phyloP scores from a whole-genome alignment of 2,797 vertebrate species.

The Anguilla marmorata region DNA sequence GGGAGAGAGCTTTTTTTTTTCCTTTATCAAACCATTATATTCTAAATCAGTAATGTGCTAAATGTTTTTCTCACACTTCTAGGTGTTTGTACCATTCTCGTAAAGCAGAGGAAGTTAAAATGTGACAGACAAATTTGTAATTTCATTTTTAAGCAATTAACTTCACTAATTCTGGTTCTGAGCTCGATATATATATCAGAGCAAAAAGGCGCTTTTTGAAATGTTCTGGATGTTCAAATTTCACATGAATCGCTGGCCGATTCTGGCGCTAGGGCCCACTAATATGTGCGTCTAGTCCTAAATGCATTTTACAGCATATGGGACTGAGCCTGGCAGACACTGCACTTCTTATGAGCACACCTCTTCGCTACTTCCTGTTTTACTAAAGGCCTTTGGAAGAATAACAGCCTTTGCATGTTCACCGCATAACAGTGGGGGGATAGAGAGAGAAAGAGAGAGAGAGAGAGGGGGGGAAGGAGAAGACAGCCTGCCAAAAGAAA shows the following conservation, averaged over 20 bases:
- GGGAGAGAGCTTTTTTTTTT: too few relatives aligned
- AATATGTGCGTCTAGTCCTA: background rate
- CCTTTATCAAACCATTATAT: too few relatives aligned
- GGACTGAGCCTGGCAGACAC: conserved; percentile 1
- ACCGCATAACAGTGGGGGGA: conserved; percentile 7
- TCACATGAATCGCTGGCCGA: background rate
- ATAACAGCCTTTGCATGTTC: conserved; percentile 19
- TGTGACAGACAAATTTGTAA: background rate
- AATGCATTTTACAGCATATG: background rate
- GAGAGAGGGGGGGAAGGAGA: background rate
- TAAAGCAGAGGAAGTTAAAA: background rate
- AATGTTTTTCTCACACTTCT: too few relatives aligned
- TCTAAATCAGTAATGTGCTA: too few relatives aligned
- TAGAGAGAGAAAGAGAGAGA: conserved; percentile 10
- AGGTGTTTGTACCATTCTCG: too few relatives aligned
- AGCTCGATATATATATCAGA: background rate
- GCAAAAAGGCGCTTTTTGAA: background rate
- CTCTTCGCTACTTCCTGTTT: background rate
- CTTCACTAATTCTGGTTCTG: background rate
- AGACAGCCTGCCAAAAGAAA: background rate
- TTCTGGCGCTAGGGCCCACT: background rate
- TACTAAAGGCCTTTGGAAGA: conserved; percentile 8
- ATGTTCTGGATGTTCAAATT: background rate
- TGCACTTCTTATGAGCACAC: conserved; percentile 4
- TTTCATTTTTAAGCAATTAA: background rate